These are phyloP conservation scores for Myotis findleyi DNA, from an alignment of 2,797 vertebrate species.

Conservation along the genomic window DNA sequence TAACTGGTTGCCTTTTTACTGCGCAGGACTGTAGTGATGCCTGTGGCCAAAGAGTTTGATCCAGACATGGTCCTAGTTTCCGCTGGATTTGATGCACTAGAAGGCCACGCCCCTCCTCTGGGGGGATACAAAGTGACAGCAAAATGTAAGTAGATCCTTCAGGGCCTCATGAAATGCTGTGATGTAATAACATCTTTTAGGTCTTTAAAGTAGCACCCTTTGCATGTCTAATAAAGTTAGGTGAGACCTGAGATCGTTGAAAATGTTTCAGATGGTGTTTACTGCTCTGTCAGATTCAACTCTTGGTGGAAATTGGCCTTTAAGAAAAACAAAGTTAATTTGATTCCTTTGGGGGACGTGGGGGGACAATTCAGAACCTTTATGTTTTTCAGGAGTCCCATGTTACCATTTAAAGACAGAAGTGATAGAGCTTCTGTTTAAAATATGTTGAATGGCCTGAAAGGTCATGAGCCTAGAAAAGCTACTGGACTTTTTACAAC, in stretches of 20 bases:
- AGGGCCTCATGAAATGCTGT: background rate
- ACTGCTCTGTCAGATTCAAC: background rate
- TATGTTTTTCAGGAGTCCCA: background rate
- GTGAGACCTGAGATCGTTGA: background rate
- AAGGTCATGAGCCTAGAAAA: conserved; percentile 20
- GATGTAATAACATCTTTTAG: conserved; percentile 4
- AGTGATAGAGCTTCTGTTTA: conserved; percentile 4
- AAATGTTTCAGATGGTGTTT: conserved; percentile 24
- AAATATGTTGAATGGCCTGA: background rate
- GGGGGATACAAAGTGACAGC: conserved; percentile 92
- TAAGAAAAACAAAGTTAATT: conserved; percentile 44
- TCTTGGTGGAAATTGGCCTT: conserved; percentile 37
- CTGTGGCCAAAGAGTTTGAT: conserved; percentile 89
- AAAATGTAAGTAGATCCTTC: conserved; percentile 88
- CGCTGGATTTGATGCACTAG: conserved; percentile 91
- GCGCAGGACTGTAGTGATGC: conserved; percentile 89
- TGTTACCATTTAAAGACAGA: conserved; percentile 13
- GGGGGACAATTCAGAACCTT: background rate
- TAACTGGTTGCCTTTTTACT: conserved; percentile 77
- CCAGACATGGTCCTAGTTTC: conserved; percentile 91
- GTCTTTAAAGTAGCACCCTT: background rate
- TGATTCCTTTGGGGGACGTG: background rate
- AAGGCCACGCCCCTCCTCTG: conserved; percentile 90
- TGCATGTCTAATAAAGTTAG: background rate
- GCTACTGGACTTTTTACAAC: background rate